A percentile compares a stretch with the other conserved stretches of the same genome.
Conservation (phyloP, 2,888 invertebrate genomes). For the Clepsis dumicolana region DNA sequence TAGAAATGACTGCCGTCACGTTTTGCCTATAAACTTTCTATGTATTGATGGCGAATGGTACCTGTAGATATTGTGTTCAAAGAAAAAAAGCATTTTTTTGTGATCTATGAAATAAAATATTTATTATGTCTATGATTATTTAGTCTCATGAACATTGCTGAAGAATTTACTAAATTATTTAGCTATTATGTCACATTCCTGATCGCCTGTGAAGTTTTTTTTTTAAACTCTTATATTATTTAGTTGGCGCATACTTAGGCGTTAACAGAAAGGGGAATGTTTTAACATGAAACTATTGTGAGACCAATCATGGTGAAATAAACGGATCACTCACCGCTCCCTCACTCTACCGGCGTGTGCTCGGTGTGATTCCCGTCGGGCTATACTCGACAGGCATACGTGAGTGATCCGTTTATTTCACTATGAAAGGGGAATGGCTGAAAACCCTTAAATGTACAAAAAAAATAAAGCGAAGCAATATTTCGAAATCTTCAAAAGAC, state of each 20-base stretch:
- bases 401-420: too few relatives aligned
- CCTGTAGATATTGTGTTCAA: neutral
- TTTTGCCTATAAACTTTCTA: constrained; percentile 14
- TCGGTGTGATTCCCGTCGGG: too few relatives aligned
- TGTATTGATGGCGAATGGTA: neutral
- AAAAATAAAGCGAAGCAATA: constrained; percentile 18
- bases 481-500: constrained; percentile 22
- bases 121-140: neutral
- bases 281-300: too few relatives aligned
- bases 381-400: too few relatives aligned
- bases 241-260: constrained; percentile 27
- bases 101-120: neutral
- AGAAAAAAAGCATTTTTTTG: neutral
- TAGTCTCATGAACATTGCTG: too few relatives aligned
- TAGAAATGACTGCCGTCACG: constrained; percentile 10
- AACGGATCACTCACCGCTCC: too few relatives aligned
- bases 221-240: constrained; percentile 29
- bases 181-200: constrained; percentile 14
- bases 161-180: neutral
- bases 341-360: too few relatives aligned
- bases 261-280: constrained; percentile 5
- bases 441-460: constrained; percentile 14
- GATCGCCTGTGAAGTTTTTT: constrained; percentile 21
- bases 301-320: too few relatives aligned
- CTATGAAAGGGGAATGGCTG: neutral